Evolutionary conservation across 2,797 vertebrate species (phyloP), one percentile per base, ranked within the genome.

Genomic region (Aldrovandia affinis): DNA sequence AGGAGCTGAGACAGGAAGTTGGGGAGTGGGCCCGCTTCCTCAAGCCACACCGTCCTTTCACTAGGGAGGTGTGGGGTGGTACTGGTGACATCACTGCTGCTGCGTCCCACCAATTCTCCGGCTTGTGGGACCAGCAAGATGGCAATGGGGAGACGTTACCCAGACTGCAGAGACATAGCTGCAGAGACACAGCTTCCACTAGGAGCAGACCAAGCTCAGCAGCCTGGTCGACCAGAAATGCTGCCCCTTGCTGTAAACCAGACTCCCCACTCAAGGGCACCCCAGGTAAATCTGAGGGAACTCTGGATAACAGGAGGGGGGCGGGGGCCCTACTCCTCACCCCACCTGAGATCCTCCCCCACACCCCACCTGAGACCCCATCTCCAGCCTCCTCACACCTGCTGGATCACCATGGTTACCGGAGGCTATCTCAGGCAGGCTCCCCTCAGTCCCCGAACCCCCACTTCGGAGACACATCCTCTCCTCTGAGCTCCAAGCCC

Each of bases 401-500:
- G 0, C 80, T 82, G 70, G 84, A 91, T 9, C 83, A 54, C 54
- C 83, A 81, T 59, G 88, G 87, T 75, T 89, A 91, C 86, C 91
- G 85, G 55, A 90, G 83, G 33, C 90, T 81, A 81, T 86, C 84
- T 63, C 89, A 91, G 85, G 81, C 82, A 42, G 50, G 39, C 81
- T 84, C 84, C 83, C 90, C 92, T 81, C 88, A 42, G 22, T 78
- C 33, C 39, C 25, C 61, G 9, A 30, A 7, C 7, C 3, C 28
- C 30, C 52, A 25, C 10, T 81, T 47, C 14, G 25, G 81, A 14
- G 82, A 86, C 22, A 39, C 59, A 79, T 77, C 87, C 22, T 90
- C 92, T 25, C 81, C 90, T 83, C 52, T 84, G 85, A 92, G 89
- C 70, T 94, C 94, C 15, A 95, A 94, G 82, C 94, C 94, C 83